Evolutionary conservation across 2,888 invertebrate species (phyloP), one percentile per base, ranked within the genome.

Genomic region (Phyto melanocephala): DNA sequence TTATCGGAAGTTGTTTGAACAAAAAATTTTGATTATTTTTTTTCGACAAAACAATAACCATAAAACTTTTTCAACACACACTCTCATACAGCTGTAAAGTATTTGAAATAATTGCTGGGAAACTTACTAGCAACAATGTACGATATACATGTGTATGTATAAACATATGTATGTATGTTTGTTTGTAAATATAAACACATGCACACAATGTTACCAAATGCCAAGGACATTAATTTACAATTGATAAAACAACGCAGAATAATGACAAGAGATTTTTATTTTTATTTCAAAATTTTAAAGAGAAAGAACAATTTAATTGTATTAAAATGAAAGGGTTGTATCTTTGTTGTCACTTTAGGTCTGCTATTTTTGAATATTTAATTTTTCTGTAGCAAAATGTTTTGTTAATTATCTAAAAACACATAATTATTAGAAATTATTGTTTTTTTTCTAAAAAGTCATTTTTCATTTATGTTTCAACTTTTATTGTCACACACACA

Each of bases 401-500:
- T 62, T 40, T 81, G 56, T 77, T 77, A 81, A 81, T 81, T 77
- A 74, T 77, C 77, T 74, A 40, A 47, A 68, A 62, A 68, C 77
- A 68, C 56, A 77, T 77, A 77, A 77, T 81, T 81, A 81, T 77
- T 77, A 77, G 72, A 72, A 81, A 74, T 77, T 81, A 77, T 81
- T 58, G 13, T 58, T 52, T 24, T 40, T 74, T 17, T 42, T 11
- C 11, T 17, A 3, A 52, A 52, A n/a, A 62, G 15, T 28, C 28
- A 24, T 20, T 42, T 45, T 56, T 71, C 56, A 28, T 45, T 71
- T 17, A n/a, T 71, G 24, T 65, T 76, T 60, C 33, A 40, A n/a
- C 13, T 37, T 17, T 37, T 22, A 50, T 70, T 63, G 68, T 75
- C 47, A 60, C 24, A 15, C 20, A 47, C 8, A 37, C 8, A 28